Conservation (phyloP, 1,140 invertebrate genomes). For the Chrysoperla carnea region DNA sequence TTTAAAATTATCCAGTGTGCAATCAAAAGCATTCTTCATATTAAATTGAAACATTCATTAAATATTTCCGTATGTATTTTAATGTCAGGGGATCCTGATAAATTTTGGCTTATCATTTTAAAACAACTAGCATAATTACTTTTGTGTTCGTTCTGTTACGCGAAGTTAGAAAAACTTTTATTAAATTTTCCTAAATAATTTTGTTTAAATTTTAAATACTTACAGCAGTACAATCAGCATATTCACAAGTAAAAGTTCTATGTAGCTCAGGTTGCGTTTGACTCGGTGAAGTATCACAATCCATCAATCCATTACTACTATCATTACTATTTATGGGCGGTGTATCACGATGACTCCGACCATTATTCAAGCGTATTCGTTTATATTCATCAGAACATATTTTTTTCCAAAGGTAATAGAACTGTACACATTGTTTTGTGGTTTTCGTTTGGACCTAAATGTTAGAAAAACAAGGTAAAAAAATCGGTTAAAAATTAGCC, state of each 20-base stretch:
- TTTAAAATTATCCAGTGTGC: no score
- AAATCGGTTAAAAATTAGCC: neutral
- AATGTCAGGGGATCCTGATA: no score
- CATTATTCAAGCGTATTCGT: slow-evolving; percentile 28
- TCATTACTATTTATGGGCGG: neutral
- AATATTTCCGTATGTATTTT: no score
- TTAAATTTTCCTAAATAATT: no score
- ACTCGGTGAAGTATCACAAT: slow-evolving; percentile 4
- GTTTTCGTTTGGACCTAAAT: slow-evolving; percentile 68
- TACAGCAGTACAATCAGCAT: slow-evolving; percentile 46
- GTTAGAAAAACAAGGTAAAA: slow-evolving; percentile 4
- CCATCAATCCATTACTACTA: neutral
- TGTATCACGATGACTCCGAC: slow-evolving; percentile 7
- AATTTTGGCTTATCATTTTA: no score
- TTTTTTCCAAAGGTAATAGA: slow-evolving; percentile 98
- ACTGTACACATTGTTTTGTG: slow-evolving; percentile 87
- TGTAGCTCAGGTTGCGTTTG: slow-evolving; percentile 1
- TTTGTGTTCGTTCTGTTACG: no score
- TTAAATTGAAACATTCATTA: no score
- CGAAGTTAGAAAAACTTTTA: no score
- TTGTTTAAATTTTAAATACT: slow-evolving; percentile 23
- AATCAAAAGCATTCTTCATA: no score
- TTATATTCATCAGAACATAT: slow-evolving; percentile 74
- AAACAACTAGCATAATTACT: no score
- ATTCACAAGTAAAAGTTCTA: slow-evolving; percentile 33